Percentiles rank a stretch among this genome's conserved stretches.
These are phyloP conservation scores for Hypocryptadius cinnamomeus DNA, from an alignment of 2,113 vertebrate species.

Conservation along the genomic window DNA sequence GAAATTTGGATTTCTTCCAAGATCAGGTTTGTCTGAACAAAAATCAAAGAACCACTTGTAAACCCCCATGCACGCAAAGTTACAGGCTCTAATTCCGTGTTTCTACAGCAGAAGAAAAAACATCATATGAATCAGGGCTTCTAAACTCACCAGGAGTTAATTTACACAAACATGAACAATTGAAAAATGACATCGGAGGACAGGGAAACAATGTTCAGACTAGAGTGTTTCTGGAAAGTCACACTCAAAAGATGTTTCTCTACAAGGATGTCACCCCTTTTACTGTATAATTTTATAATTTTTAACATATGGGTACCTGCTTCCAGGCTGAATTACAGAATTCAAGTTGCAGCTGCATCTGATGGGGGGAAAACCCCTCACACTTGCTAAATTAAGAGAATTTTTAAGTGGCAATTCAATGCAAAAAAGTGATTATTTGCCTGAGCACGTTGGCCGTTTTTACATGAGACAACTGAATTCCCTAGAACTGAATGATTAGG, in stretches of 20 bases:
- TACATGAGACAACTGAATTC: not conserved
- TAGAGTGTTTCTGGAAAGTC: not conserved
- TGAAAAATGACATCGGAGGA: not conserved
- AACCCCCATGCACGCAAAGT: not conserved
- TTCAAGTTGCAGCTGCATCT: not conserved
- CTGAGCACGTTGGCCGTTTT: not conserved
- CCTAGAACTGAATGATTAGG: not conserved
- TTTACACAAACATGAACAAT: not conserved
- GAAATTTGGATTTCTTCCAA: not conserved
- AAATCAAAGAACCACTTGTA: not conserved
- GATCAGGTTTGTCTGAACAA: not conserved
- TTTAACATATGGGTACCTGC: not conserved
- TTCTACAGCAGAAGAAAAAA: not conserved
- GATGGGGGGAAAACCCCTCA: fast-evolving
- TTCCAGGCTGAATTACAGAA: not conserved
- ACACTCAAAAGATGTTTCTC: not conserved
- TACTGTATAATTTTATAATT: not conserved
- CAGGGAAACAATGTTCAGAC: not conserved
- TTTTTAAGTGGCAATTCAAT: not conserved
- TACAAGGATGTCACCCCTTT: not conserved
- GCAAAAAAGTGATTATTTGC: not conserved
- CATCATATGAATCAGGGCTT: not conserved
- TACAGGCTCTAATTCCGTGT: not conserved
- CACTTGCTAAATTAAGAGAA: not conserved
- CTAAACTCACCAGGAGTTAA: not conserved